Evolutionary conservation across 2,888 invertebrate genomes (phyloP).

Genomic region (Megastigmus dorsalis): DNA sequence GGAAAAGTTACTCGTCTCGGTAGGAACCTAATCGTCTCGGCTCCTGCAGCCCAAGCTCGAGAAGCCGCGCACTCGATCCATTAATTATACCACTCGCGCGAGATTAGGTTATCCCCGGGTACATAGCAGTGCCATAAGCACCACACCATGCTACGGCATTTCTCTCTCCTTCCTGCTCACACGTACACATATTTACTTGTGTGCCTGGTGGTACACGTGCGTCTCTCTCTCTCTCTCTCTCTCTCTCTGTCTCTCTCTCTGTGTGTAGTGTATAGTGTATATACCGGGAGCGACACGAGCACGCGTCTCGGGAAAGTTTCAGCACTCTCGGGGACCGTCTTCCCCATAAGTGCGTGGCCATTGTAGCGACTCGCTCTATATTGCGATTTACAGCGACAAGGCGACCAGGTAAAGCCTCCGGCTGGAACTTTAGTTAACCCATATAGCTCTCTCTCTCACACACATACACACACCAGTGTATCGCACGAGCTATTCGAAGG

Average conservation of each 20-base stretch:
- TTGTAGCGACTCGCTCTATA: slow-evolving; percentile 64
- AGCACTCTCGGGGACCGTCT: slow-evolving; percentile 59
- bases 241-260: no score
- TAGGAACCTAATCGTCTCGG: slow-evolving; percentile 35
- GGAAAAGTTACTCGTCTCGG: slow-evolving; percentile 50
- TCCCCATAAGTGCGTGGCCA: slow-evolving; percentile 62
- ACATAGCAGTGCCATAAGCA: slow-evolving; percentile 42
- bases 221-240: no score
- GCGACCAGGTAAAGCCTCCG: slow-evolving; percentile 34
- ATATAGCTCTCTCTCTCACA: slow-evolving; percentile 5
- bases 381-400: slow-evolving; percentile 66
- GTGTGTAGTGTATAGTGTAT: no score
- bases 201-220: no score
- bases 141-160: slow-evolving; percentile 19
- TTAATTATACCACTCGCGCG: slow-evolving; percentile 53
- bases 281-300: background rate
- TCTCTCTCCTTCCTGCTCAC: no score
- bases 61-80: slow-evolving; percentile 46
- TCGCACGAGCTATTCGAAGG: background rate
- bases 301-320: slow-evolving; percentile 62
- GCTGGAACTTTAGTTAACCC: slow-evolving; percentile 35
- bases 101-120: slow-evolving; percentile 48
- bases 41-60: background rate
- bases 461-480: background rate
- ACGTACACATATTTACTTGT: no score